phyloP scores from a whole-genome alignment of 2,113 vertebrate genomes.

The Oryctolagus cuniculus region DNA sequence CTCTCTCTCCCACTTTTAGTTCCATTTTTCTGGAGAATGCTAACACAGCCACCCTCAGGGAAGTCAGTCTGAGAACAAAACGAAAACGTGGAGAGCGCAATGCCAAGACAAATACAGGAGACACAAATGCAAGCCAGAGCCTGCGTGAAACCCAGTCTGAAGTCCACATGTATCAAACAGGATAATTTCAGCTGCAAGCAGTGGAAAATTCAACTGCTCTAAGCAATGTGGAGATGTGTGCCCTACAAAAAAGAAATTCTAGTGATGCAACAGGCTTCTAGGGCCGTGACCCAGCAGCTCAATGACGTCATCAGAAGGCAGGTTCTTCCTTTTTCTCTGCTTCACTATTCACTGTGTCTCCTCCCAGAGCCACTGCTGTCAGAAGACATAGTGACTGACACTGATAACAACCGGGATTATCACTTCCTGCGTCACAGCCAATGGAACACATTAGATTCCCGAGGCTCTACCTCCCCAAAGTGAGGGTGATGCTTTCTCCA shows the following conservation, averaged over 20 bases:
- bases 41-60: not conserved
- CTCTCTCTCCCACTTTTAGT: not conserved
- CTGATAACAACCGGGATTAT: not conserved
- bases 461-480: slow-evolving; percentile 27
- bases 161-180: not conserved
- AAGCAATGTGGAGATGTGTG: not conserved
- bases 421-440: not conserved
- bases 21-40: not conserved
- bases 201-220: not conserved
- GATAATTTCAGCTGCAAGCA: not conserved
- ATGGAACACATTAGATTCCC: not conserved
- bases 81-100: not conserved
- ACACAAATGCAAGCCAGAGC: not conserved
- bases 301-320: not conserved
- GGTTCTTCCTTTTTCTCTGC: not conserved
- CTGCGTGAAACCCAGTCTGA: not conserved
- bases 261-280: not conserved
- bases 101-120: not conserved
- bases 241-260: not conserved
- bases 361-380: not conserved
- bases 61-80: slow-evolving; percentile 25
- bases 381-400: not conserved
- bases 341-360: not conserved
- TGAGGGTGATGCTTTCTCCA: not conserved
- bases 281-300: not conserved